Evolutionary conservation across 1,140 invertebrate species (phyloP).

Genomic region (Cyclina sinensis): DNA sequence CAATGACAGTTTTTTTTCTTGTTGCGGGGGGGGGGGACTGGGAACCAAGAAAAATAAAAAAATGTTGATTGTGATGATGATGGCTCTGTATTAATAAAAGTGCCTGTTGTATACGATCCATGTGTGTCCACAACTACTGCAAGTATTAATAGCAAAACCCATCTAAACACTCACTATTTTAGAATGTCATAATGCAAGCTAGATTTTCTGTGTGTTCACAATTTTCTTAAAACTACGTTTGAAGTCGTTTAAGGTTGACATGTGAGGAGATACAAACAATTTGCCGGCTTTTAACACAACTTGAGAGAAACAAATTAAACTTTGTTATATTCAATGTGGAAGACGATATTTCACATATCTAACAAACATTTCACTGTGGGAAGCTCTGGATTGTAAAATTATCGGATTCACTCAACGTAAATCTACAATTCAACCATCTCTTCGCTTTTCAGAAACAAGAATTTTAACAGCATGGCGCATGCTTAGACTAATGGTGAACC

Average conservation of each 20-base stretch:
- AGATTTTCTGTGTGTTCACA: too few relatives aligned
- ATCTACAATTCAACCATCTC: not conserved
- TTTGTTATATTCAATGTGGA: not conserved
- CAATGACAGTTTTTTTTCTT: too few relatives aligned
- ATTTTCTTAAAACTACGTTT: too few relatives aligned
- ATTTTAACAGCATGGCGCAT: not conserved
- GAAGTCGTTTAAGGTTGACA: not conserved
- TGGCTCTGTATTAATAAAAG: too few relatives aligned
- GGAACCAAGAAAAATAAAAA: too few relatives aligned
- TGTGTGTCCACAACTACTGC: too few relatives aligned
- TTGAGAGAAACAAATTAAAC: not conserved
- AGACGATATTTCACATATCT: not conserved
- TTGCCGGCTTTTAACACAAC: slow-evolving; percentile 14
- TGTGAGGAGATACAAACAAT: not conserved
- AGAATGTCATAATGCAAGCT: too few relatives aligned
- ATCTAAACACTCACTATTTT: too few relatives aligned
- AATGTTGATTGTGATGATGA: too few relatives aligned
- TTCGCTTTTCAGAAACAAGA: not conserved
- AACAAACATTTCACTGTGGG: not conserved
- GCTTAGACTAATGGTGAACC: not conserved
- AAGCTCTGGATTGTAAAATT: not conserved
- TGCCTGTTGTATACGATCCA: too few relatives aligned
- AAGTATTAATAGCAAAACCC: too few relatives aligned
- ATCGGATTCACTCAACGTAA: not conserved
- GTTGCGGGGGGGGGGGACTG: too few relatives aligned